These are phyloP conservation scores for Callinectes sapidus DNA, from an alignment of 2,888 invertebrate species.

Conservation along the genomic window DNA sequence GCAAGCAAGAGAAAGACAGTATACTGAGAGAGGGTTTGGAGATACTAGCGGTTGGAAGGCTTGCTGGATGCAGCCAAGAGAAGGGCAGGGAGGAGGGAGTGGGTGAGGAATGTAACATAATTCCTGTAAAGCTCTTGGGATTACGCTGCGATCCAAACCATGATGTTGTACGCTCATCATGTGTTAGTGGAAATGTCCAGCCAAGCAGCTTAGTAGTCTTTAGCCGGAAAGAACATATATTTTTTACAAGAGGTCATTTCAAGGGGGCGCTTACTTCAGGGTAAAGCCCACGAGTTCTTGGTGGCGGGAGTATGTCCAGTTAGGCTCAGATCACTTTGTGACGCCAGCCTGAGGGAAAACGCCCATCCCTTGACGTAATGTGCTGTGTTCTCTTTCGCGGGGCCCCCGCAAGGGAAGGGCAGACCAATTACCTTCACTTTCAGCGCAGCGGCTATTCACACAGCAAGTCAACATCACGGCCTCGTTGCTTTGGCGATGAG, in stretches of 20 bases:
- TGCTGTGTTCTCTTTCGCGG: not conserved
- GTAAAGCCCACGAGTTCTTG: not conserved
- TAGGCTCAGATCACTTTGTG: not conserved
- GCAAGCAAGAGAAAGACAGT: not conserved
- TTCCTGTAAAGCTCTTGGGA: not conserved
- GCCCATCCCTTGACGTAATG: not conserved
- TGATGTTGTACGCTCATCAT: not conserved
- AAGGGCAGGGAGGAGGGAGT: not conserved
- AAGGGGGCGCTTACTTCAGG: not conserved
- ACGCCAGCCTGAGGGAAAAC: not conserved
- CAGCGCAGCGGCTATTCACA: constrained; percentile 15
- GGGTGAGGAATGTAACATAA: not conserved
- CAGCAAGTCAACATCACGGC: constrained; percentile 2
- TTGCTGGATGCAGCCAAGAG: no score
- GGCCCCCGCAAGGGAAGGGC: not conserved
- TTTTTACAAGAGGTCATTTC: not conserved
- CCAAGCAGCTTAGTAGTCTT: not conserved
- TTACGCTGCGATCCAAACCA: not conserved
- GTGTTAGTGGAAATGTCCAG: not conserved
- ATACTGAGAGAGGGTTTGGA: not conserved
- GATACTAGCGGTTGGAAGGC: not conserved
- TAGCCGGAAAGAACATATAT: not conserved
- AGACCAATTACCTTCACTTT: constrained; percentile 30
- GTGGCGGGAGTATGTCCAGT: not conserved
- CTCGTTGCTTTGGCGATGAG: constrained; percentile 6